Evolutionary conservation across 2,113 vertebrate genomes (phyloP).

Genomic region (Tetraodon nigroviridis): DNA sequence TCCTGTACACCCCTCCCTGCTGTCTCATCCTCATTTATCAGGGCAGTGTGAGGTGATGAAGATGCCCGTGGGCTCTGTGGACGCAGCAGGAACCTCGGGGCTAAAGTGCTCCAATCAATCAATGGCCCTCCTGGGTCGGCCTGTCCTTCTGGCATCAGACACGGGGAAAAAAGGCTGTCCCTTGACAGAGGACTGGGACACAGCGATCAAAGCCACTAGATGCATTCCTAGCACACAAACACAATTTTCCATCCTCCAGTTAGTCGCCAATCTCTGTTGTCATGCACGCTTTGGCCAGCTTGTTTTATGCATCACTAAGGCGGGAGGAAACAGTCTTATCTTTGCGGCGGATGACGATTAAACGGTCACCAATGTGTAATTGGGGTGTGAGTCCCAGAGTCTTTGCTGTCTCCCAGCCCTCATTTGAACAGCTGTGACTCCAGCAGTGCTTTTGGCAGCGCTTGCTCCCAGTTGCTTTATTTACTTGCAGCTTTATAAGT

Average conservation of each 20-base stretch:
- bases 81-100: constrained; percentile 52
- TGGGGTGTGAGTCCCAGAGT: constrained; percentile 53
- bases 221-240: background rate
- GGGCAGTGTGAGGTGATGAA: constrained; percentile 61
- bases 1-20: constrained; percentile 31
- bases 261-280: constrained; percentile 20
- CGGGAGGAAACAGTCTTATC: constrained; percentile 42
- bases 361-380: constrained; percentile 49
- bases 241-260: constrained; percentile 10
- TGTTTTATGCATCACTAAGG: constrained; percentile 30
- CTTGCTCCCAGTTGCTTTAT: constrained; percentile 48
- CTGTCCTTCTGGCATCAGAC: constrained; percentile 32
- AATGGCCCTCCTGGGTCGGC: constrained; percentile 43
- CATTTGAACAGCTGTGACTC: constrained; percentile 64
- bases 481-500: constrained; percentile 47
- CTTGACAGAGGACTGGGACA: constrained; percentile 7
- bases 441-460: constrained; percentile 61
- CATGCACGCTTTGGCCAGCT: constrained; percentile 21
- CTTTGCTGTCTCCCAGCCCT: constrained; percentile 41
- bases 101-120: constrained; percentile 59
- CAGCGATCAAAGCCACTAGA: background rate
- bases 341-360: constrained; percentile 57
- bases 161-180: constrained; percentile 10
- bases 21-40: constrained; percentile 64
- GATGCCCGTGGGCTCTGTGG: constrained; percentile 51